A percentile compares a stretch with the other conserved stretches of the same genome.
These are phyloP conservation scores for Python bivittatus DNA, from an alignment of 2,113 vertebrate species.

Conservation along the genomic window DNA sequence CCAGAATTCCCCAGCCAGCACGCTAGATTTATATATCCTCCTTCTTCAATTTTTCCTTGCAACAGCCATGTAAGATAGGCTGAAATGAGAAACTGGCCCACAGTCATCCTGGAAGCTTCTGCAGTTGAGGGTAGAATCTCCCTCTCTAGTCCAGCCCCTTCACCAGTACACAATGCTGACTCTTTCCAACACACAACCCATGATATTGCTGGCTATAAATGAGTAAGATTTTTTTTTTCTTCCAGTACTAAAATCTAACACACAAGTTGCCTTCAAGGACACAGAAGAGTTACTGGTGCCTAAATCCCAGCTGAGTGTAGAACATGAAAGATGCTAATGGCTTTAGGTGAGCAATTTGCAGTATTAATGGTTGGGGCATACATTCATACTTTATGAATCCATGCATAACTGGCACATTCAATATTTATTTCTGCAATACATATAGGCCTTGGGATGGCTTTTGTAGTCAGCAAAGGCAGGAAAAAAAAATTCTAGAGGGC, in stretches of 20 bases:
- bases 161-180: not conserved
- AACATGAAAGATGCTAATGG: not conserved
- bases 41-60: not conserved
- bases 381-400: slow-evolving; percentile 5
- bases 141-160: not conserved
- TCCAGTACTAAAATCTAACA: slow-evolving; percentile 23
- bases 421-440: slow-evolving; percentile 28
- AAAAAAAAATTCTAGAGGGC: not conserved
- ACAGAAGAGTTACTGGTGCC: not conserved
- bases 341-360: not conserved
- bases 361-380: not conserved
- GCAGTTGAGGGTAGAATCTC: not conserved
- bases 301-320: not conserved
- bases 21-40: not conserved
- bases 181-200: not conserved
- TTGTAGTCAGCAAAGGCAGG: not conserved
- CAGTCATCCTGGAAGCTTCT: not conserved
- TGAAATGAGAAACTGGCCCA: not conserved
- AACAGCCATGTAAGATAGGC: not conserved
- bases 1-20: not conserved
- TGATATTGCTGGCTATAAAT: not conserved
- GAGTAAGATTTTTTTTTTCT: not conserved
- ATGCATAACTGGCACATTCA: slow-evolving; percentile 15
- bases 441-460: slow-evolving; percentile 14
- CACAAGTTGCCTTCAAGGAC: not conserved